A percentile compares a stretch with the other conserved stretches of the same genome.
Evolutionary conservation across 1,140 invertebrate species (phyloP).

Genomic region (Pentalonia nigronervosa): DNA sequence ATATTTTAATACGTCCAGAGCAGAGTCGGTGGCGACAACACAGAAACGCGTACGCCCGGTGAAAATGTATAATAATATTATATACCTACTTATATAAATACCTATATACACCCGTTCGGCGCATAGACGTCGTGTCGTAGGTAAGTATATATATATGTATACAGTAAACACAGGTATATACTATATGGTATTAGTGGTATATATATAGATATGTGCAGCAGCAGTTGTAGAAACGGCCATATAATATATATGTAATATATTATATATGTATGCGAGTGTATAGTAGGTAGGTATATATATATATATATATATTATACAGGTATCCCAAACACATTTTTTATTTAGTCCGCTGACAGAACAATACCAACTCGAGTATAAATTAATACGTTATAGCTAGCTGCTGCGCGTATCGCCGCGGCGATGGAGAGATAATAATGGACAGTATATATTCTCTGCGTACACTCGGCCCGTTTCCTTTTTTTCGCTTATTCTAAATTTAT

Average conservation of each 20-base stretch:
- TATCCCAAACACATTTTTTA: conserved; percentile 32
- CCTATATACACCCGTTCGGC: not conserved
- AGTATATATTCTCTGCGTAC: not conserved
- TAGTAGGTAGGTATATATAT: not conserved
- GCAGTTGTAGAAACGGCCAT: not conserved
- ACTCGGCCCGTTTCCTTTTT: not conserved
- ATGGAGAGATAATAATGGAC: not conserved
- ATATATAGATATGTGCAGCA: not conserved
- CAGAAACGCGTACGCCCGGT: not conserved
- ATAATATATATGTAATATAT: not conserved
- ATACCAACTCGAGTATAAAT: conserved; percentile 47
- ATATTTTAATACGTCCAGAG: not conserved
- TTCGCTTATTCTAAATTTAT: conserved; percentile 26
- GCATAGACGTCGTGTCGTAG: not conserved
- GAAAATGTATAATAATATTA: not conserved
- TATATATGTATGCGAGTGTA: not conserved
- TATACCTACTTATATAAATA: too few relatives aligned
- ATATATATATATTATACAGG: not conserved
- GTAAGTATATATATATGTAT: not conserved
- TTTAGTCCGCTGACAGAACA: conserved; percentile 37
- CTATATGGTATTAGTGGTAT: not conserved
- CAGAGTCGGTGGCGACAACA: conserved; percentile 11
- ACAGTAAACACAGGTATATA: not conserved
- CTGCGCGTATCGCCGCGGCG: conserved; percentile 24
- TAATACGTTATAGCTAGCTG: conserved; percentile 27